Percentiles rank a stretch among this genome's conserved stretches.
Evolutionary conservation across 2,888 invertebrate genomes (phyloP).

Genomic region (Cordylochernes scorpioides): DNA sequence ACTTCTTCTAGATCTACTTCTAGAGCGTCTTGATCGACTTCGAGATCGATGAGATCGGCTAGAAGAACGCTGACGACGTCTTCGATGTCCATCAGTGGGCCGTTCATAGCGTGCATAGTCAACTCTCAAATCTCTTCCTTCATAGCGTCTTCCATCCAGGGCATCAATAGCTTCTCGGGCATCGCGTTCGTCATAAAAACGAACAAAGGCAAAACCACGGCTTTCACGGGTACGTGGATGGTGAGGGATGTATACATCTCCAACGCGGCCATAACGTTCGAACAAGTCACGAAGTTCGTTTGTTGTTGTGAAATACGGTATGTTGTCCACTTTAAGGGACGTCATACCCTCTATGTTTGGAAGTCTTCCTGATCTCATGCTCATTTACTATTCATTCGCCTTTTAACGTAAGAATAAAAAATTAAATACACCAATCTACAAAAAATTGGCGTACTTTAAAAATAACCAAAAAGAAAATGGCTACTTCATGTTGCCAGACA

Average conservation of each 20-base stretch:
- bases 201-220: conserved; percentile 90
- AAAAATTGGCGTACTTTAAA: too few species aligned
- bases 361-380: conserved; percentile 29
- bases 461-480: too few species aligned
- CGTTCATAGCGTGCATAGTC: conserved; percentile 94
- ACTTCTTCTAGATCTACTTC: conserved; percentile 12
- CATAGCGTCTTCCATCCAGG: conserved; percentile 68
- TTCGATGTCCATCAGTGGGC: conserved; percentile 38
- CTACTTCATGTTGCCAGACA: too few species aligned
- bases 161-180: conserved; percentile 93
- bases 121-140: conserved; percentile 84
- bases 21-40: conserved; percentile 7
- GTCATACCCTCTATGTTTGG: conserved; percentile 89
- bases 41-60: conserved; percentile 2
- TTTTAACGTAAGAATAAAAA: too few species aligned
- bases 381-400: too few species aligned
- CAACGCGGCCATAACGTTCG: conserved; percentile 91
- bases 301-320: conserved; percentile 87
- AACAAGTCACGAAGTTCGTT: conserved; percentile 81
- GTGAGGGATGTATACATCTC: conserved; percentile 96
- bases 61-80: conserved; percentile 4
- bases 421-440: too few species aligned
- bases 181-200: conserved; percentile 83
- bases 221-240: conserved; percentile 86
- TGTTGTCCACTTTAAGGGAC: conserved; percentile 85